These are phyloP conservation scores for Siniperca scherzeri DNA, from an alignment of 2,797 vertebrate species.

Conservation along the genomic window DNA sequence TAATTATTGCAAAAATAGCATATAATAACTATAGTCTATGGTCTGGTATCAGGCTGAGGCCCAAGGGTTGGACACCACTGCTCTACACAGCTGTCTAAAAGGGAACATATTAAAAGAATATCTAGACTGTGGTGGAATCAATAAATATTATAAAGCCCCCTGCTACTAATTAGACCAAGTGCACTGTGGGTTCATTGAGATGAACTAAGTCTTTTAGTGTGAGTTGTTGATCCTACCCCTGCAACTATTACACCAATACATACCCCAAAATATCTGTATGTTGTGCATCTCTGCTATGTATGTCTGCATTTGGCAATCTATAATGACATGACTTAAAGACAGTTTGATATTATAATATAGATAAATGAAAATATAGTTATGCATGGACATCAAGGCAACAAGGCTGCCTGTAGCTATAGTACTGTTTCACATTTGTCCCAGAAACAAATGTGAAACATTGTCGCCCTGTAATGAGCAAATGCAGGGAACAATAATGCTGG, in stretches of 20 bases:
- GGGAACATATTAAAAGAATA: slow-evolving; percentile 16
- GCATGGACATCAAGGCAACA: not conserved
- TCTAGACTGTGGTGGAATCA: not conserved
- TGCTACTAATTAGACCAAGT: not conserved
- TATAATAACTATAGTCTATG: not conserved
- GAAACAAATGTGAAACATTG: slow-evolving; percentile 5
- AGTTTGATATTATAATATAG: not conserved
- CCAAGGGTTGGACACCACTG: not conserved
- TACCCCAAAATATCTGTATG: not conserved
- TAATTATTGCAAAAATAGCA: not conserved
- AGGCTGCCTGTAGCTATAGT: not conserved
- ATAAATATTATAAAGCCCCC: not conserved
- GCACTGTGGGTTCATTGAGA: not conserved
- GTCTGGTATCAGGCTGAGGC: not conserved
- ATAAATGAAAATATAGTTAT: not conserved
- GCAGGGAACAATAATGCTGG: not conserved
- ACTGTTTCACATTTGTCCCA: not conserved
- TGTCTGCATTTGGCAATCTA: not conserved
- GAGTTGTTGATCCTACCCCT: not conserved
- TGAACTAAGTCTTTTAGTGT: not conserved
- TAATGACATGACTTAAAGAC: not conserved
- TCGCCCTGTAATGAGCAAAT: slow-evolving; percentile 9
- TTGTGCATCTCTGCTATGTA: not conserved
- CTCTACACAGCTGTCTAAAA: not conserved
- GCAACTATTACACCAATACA: too few relatives aligned